Base-by-base conservation (phyloP, 2,888 invertebrate genomes). In the Phengaris alcon region DNA sequence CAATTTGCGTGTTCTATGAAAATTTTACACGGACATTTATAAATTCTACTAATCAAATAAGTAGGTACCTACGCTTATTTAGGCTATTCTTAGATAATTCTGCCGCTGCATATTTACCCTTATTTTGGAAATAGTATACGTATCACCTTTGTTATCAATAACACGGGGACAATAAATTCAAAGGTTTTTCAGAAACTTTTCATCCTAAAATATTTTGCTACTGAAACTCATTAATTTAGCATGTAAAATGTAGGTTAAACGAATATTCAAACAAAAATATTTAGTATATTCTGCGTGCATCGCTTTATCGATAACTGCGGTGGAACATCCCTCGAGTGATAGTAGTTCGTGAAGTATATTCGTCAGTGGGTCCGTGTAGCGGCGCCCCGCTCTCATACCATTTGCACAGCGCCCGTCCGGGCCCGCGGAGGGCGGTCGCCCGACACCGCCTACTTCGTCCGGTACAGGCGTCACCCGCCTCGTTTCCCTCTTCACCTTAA, bases 391-490 rank as follows among this genome's bases (percentile, higher is more conserved):
- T 86, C 88, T 86, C 88, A 86, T 88, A 87, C 89, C 87, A 88
- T 90, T 85, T 88, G 86, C 83, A 88, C 88, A 87, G 88, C 88
- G 87, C 82, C 88, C 86, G 87, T 85, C 88, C 88, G 90, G 90
- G 90, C 90, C 90, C 89, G 87, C 86, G 87, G 90, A 90, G 91
- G 91, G 92, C 91, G 91, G 90, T 88, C 91, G 92, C 88, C 88
- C 85, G 91, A 89, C 88, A 86, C 91, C 92, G 91, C 92, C 93
- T 91, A 93, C 93, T 89, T 92, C 90, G 91, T 91, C 91, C 90
- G 91, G 91, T 91, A 92, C 91, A 90, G 90, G 90, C 90, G 91
- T 88, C 90, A 86, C 87, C 87, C 86, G 90, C 87, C 88, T 90
- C 90, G 90, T 90, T 90, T 91, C 89, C 91, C 90, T 90, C 89